A percentile compares a stretch with the other conserved stretches of the same genome.
These are phyloP conservation scores for Furnarius figulus DNA, from an alignment of 2,113 vertebrate species.

Conservation along the genomic window DNA sequence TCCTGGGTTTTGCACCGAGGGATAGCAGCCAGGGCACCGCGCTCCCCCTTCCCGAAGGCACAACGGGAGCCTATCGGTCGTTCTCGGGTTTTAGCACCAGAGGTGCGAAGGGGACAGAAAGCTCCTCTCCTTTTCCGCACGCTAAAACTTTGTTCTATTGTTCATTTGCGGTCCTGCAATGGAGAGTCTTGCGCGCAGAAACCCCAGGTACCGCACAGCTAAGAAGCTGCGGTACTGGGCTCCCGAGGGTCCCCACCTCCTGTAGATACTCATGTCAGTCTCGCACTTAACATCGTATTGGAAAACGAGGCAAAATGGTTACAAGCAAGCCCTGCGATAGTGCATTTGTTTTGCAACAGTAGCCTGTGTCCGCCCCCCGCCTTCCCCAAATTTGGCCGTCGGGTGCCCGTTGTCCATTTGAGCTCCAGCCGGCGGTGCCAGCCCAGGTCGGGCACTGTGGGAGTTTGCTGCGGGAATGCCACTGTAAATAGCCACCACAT, in stretches of 20 bases:
- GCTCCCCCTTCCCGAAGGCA: neutral
- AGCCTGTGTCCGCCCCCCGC: too few relatives aligned
- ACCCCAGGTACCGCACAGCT: neutral
- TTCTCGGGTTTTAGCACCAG: neutral
- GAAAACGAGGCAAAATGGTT: neutral
- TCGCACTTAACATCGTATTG: fast-evolving
- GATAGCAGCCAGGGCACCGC: neutral
- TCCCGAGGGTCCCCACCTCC: neutral
- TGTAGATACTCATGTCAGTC: fast-evolving
- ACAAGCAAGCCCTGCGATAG: neutral
- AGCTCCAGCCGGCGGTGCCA: neutral
- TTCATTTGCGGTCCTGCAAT: fast-evolving
- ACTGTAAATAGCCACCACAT: neutral
- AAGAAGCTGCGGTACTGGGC: neutral
- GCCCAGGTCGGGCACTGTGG: neutral
- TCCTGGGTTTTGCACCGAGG: neutral
- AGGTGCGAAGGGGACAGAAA: neutral
- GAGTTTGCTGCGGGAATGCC: neutral
- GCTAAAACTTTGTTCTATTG: neutral
- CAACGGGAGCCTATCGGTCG: fast-evolving
- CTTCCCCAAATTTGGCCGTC: fast-evolving
- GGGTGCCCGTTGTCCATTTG: neutral
- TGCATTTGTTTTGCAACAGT: neutral
- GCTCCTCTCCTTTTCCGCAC: fast-evolving
- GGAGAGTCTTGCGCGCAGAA: neutral